Evolutionary conservation across 2,113 vertebrate genomes (phyloP).

Genomic region (Oreochromis aureus): DNA sequence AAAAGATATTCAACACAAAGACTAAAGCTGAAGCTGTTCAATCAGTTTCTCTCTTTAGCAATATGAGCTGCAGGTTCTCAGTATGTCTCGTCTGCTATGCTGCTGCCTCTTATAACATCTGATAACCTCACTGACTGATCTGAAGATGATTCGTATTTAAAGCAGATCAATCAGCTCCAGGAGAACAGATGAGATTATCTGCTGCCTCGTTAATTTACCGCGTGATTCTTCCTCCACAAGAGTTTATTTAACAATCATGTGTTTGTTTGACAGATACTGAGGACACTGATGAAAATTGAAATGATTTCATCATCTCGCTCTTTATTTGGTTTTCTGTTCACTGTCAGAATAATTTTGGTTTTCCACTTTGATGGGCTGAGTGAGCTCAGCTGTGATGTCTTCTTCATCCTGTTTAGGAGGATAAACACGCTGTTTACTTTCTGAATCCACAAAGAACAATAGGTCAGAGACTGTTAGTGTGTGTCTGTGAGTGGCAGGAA

Average conservation of each 20-base stretch:
- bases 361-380: not conserved
- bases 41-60: not conserved
- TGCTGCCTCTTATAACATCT: not conserved
- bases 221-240: not conserved
- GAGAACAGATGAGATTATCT: rapidly evolving
- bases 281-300: not conserved
- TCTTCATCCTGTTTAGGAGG: not conserved
- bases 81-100: not conserved
- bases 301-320: not conserved
- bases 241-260: not conserved
- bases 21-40: not conserved
- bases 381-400: not conserved
- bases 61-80: not conserved
- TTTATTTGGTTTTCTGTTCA: not conserved
- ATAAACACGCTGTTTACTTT: not conserved
- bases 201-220: not conserved
- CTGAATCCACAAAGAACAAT: not conserved
- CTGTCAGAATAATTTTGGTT: not conserved
- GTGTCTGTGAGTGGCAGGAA: not conserved
- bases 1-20: not conserved
- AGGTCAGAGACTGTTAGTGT: not conserved
- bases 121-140: not conserved
- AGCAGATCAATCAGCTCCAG: not conserved
- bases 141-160: not conserved
- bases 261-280: not conserved